Percentiles rank a stretch among this genome's conserved stretches.
phyloP scores from a whole-genome alignment of 2,797 vertebrate genomes.

The Valencia hispanica region DNA sequence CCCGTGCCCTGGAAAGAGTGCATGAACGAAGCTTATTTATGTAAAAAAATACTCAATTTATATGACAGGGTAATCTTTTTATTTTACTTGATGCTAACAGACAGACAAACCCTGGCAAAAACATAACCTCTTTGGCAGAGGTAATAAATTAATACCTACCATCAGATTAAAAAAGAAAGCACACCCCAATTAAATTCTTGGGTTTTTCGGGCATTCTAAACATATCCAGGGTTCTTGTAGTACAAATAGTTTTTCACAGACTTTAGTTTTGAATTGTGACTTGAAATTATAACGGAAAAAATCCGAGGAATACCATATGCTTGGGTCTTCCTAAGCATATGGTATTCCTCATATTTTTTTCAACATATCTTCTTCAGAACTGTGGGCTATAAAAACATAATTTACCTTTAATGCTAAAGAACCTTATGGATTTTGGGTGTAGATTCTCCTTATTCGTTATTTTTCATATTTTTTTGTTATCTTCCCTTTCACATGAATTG shows the following conservation, averaged over 20 bases:
- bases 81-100: no score
- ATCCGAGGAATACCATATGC: no score
- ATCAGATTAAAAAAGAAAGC: not conserved
- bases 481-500: rapidly evolving
- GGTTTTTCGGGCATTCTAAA: not conserved
- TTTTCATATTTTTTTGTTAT: not conserved
- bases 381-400: no score
- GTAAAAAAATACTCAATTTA: no score
- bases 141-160: not conserved
- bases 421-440: not conserved
- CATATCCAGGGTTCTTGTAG: not conserved
- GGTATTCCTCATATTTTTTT: not conserved
- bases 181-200: not conserved
- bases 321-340: not conserved
- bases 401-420: not conserved
- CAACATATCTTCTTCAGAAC: not conserved
- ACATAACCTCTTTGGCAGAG: no score
- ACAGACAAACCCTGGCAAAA: no score
- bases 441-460: not conserved
- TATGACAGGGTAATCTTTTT: no score
- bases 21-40: no score
- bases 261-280: not conserved
- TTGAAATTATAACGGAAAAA: no score
- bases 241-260: not conserved
- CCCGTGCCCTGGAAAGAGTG: no score